phyloP scores from a whole-genome alignment of 2,113 vertebrate genomes.

The Rhabdornis inornatus region DNA sequence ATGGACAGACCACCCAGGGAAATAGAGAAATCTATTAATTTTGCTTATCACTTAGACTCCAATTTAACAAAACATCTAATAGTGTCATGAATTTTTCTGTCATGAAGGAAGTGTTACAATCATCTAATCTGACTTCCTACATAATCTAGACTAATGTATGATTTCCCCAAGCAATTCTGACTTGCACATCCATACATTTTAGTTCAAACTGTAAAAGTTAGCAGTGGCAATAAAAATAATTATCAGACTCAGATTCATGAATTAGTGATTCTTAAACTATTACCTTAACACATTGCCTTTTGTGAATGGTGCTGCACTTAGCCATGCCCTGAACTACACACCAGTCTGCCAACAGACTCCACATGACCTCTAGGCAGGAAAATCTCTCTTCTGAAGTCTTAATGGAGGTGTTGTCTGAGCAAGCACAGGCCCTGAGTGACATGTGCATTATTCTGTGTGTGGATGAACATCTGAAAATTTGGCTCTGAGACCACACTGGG shows the following conservation, averaged over 20 bases:
- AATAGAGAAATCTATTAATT: conserved; percentile 49
- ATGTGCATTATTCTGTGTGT: conserved; percentile 18
- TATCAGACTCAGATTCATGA: background rate
- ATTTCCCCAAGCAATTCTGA: background rate
- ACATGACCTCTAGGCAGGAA: conserved; percentile 53
- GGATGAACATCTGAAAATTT: conserved; percentile 21
- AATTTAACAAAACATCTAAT: conserved; percentile 50
- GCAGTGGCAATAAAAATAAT: background rate
- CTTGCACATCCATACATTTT: background rate
- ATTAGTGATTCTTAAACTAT: background rate
- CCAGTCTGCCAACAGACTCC: conserved; percentile 21
- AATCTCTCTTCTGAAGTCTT: conserved; percentile 60
- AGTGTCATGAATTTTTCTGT: conserved; percentile 51
- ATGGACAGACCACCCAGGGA: conserved; percentile 38
- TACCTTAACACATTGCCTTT: background rate
- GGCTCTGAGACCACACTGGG: conserved; percentile 15
- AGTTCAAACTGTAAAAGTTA: background rate
- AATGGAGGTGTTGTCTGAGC: conserved; percentile 60
- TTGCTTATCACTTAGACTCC: conserved; percentile 8
- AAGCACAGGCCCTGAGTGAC: conserved; percentile 58
- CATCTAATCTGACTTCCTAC: conserved; percentile 34
- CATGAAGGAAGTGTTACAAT: conserved; percentile 48
- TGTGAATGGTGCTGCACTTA: conserved; percentile 2
- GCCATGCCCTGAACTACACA: background rate
- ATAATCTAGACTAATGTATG: background rate